Base-by-base conservation (phyloP, 2,797 vertebrate species). In the Scolopax rusticola region DNA sequence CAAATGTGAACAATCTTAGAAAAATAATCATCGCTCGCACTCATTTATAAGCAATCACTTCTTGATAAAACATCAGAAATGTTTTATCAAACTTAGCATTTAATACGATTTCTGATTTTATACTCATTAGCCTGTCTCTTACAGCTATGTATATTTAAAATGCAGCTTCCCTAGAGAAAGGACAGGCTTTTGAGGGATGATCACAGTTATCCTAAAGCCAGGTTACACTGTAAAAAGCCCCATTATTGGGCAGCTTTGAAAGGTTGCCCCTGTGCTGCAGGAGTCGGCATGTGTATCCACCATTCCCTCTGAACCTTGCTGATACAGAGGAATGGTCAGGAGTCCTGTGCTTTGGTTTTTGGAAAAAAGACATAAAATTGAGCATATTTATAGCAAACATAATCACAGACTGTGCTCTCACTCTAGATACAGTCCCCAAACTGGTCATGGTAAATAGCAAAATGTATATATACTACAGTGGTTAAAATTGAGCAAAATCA, bases 281-380 rank as follows among this genome's bases (percentile, higher is more conserved):
- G 36, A 70, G n/a, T 53, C 18, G 4, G 0, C 8, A 16, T 0
- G 1, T 6, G 11, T 40, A 19, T 18, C 41, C 19, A 12, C 4
- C 7, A 0, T 48, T 70, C 8, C 30, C n/a, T 21, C 47, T 33
- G 17, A 69, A 32, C 3, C 2, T 33, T 38, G 28, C 48, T 36
- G 16, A 36, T 60, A 18, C 3, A 16, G 25, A 45, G 28, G 33
- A 45, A 51, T 2, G n/a, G 36, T 32, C 25, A 33, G 12, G 32
- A 71, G 53, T 71, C 32, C 32, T 38, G 43, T 30, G 64, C 74
- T 50, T 68, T 65, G 9, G 19, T 57, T 50, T 78, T 41, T 61
- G 28, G 56, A 23, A 79, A 36, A 36, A 57, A 63, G 24, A 24
- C 50, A 14, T 71, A 50, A 86, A 88, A 83, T 11, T 3, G 14